Evolutionary conservation across 2,113 vertebrate species (phyloP).

Genomic region (Gallinago jamesoni): DNA sequence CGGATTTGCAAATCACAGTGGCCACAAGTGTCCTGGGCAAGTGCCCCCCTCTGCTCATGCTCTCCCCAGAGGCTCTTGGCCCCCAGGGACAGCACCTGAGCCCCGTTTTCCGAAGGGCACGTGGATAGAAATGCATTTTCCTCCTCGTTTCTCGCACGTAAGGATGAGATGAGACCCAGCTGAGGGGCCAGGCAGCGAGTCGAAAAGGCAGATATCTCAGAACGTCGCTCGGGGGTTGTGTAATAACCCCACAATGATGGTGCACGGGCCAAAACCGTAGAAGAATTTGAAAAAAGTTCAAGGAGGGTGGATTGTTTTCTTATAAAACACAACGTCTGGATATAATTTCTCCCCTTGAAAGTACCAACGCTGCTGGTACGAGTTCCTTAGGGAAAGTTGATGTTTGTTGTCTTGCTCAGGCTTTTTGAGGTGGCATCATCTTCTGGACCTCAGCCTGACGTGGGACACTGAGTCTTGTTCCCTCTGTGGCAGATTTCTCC

Average conservation of each 20-base stretch:
- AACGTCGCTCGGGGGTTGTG: not conserved
- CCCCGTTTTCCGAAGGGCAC: not conserved
- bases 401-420: too few relatives aligned
- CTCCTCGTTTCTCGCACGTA: rapidly evolving
- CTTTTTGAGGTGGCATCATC: not conserved
- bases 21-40: not conserved
- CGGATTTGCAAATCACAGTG: not conserved
- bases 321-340: not conserved
- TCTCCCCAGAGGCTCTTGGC: not conserved
- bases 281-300: too few relatives aligned
- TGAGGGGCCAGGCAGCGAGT: not conserved
- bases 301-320: not conserved
- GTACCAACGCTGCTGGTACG: not conserved
- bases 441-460: rapidly evolving
- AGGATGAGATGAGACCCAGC: not conserved
- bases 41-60: too few relatives aligned
- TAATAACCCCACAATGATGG: not conserved
- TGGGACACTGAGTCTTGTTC: not conserved
- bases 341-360: not conserved
- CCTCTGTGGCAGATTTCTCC: not conserved
- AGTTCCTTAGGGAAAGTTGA: not conserved
- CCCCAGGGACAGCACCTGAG: not conserved
- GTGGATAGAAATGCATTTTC: not conserved
- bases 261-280: not conserved
- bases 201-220: not conserved